Base-by-base conservation (phyloP, 2,113 vertebrate species). In the Phylloscopus trochiloides region DNA sequence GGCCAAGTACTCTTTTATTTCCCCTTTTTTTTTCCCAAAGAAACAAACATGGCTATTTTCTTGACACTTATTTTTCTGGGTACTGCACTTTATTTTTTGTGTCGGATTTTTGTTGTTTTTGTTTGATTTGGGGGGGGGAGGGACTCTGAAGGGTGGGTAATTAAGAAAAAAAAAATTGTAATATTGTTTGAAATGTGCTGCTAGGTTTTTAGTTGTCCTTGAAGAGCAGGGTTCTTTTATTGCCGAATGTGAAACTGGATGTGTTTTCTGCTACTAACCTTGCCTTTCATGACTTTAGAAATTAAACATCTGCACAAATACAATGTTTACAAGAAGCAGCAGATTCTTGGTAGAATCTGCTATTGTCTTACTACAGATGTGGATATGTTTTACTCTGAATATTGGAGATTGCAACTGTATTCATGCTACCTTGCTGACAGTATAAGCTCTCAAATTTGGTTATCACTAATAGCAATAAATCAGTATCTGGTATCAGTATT, bases 81-180 rank as follows among this genome's bases (percentile, higher is more conserved):
- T 99, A 97, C 98, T 98, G 99, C 99, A 99, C 99, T 99, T 99
- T 99, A 99, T 98, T 98, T 98, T 98, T 98, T 0, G 48, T 92
- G 96, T 97, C 95, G 38, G 75, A 91, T 97, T 97, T 98, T 92
- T 85, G 58, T 93, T 96, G 74, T 4, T 91, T 91, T 84, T 81
- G 3, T 90, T 96, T 93, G 71, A 50, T 65, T 92, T 61, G 1
- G 2, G 25, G 47, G 66, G 55, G 58, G 36, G 55, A 7, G 31
- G 43, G 21, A 59, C 59, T 94, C 97, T 96, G 90, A 97, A 96
- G 97, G 77, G 96, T 94, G 95, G 65, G 40, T 80, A 94, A 96
- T 96, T 96, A 94, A 97, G 96, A 97, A 97, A 96, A 96, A 96
- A 96, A 96, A 38, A 93, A 91, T 81, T 97, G 84, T 97, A 94